Evolutionary conservation across 2,888 invertebrate species (phyloP).

Genomic region (Chloromyia formosa): DNA sequence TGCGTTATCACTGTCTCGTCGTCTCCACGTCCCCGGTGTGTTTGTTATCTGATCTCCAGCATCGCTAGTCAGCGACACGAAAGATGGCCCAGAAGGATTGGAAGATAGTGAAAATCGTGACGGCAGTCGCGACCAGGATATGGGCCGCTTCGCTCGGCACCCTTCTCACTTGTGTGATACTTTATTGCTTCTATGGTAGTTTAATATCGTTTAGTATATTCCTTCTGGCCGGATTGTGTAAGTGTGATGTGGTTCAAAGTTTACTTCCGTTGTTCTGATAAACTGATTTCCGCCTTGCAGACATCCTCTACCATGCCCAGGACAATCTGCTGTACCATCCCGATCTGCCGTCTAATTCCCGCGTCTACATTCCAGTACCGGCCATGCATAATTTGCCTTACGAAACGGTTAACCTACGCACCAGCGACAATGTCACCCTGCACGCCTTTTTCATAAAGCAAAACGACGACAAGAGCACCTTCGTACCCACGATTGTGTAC

Average conservation of each 20-base stretch:
- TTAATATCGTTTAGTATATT: conserved; percentile 76
- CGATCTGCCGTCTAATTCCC: conserved; percentile 86
- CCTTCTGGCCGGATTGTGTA: conserved; percentile 30
- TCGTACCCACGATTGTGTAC: conserved; percentile 85
- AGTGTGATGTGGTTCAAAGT: neutral
- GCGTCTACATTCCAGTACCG: conserved; percentile 88
- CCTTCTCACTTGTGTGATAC: conserved; percentile 76
- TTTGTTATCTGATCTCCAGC: neutral
- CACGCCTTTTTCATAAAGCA: conserved; percentile 87
- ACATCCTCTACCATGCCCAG: conserved; percentile 84
- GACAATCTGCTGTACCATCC: conserved; percentile 90
- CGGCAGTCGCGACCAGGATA: conserved; percentile 58
- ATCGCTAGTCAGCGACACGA: neutral
- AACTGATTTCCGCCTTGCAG: conserved; percentile 64
- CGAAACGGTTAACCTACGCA: conserved; percentile 81
- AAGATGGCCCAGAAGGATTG: conserved; percentile 45
- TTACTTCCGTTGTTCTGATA: neutral
- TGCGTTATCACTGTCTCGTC: neutral
- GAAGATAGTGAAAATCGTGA: conserved; percentile 49
- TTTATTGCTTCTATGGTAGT: conserved; percentile 87
- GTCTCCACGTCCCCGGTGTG: neutral
- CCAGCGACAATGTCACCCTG: conserved; percentile 78
- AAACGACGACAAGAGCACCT: conserved; percentile 71
- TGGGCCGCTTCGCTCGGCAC: conserved; percentile 82
- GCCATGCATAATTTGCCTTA: conserved; percentile 86